Base-by-base conservation (phyloP, 2,888 invertebrate genomes). In the Branchellion lobata region DNA sequence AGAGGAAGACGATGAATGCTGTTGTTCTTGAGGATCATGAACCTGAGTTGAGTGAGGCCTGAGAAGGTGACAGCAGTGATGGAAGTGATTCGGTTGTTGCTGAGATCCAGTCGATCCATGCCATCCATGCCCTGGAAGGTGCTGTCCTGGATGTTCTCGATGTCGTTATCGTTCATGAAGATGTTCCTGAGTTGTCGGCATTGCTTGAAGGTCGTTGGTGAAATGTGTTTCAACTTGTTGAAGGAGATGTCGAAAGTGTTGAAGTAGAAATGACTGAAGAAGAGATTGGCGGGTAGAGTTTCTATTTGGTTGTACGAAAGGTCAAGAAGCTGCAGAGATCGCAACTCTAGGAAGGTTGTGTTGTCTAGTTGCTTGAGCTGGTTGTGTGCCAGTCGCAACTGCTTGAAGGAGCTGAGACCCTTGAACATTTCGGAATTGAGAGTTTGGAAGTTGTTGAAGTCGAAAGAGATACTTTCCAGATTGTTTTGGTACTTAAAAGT, bases 11-110 rank as follows among this genome's bases (percentile, higher is more conserved):
- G 34, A 5, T 24, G 1, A 36, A 77, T 77, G 5, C n/a, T 31
- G 40, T 77, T 77, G 36, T 77, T 77, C n/a, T 34, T 65, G 21
- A 77, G 36, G 24, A 77, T 11, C 11, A 77, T n/a, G 31, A 14
- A 24, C 31, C 53, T 57, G 5, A 77, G 40, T 29, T 77, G 65
- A 21, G 36, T 77, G 5, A 77, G 65, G 27, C 77, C 77, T 8
- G 77, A 0, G 1, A 77, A 36, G 11, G 77, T 61, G 1, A 34
- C 3, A 5, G 77, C 53, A 8, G 0, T 65, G 61, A 77, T 18
- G 61, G n/a, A 11, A 2, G 61, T n/a, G 5, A 77, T 57, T 29
- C 1, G 61, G 36, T 77, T 77, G 65, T 77, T 65, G 0, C 57
- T 53, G 2, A 77, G 34, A n/a, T 65, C 33, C 21, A 77, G 8